These are phyloP conservation scores for Standfussiana lucernea DNA, from an alignment of 2,888 invertebrate genomes.

Conservation along the genomic window DNA sequence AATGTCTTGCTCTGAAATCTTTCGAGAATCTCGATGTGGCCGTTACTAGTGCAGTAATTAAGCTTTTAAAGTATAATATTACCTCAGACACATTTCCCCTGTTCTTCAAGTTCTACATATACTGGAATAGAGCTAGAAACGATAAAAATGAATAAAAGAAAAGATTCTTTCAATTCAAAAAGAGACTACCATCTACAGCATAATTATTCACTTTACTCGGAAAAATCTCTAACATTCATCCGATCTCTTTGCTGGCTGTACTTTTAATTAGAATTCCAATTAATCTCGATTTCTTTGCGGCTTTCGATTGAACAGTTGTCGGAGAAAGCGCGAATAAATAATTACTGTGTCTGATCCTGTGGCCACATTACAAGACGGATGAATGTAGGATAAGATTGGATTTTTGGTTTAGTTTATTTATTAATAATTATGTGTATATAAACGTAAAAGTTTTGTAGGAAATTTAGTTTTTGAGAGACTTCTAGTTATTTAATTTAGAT, in stretches of 20 bases:
- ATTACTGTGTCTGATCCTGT: conserved; percentile 11
- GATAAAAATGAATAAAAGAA: background rate
- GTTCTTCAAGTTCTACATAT: background rate
- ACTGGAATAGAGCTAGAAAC: background rate
- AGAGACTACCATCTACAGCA: background rate
- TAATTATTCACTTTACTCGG: conserved; percentile 24
- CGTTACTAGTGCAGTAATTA: no score
- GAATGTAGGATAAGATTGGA: background rate
- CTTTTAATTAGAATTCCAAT: conserved; percentile 72
- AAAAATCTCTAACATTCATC: conserved; percentile 13
- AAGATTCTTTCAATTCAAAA: conserved; percentile 8
- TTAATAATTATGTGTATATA: no score
- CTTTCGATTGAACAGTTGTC: conserved; percentile 23
- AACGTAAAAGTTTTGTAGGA: no score
- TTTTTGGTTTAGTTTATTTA: no score
- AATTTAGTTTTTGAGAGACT: background rate
- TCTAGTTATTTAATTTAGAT: background rate
- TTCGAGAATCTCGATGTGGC: no score
- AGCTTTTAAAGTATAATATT: background rate
- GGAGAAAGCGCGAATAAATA: conserved; percentile 38
- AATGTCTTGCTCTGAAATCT: no score
- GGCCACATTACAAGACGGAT: background rate
- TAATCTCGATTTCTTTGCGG: conserved; percentile 66
- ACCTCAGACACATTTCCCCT: background rate
- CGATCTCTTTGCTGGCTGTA: conserved; percentile 52